Base-by-base conservation (phyloP, 1,140 invertebrate species). In the Nebria ingens region DNA sequence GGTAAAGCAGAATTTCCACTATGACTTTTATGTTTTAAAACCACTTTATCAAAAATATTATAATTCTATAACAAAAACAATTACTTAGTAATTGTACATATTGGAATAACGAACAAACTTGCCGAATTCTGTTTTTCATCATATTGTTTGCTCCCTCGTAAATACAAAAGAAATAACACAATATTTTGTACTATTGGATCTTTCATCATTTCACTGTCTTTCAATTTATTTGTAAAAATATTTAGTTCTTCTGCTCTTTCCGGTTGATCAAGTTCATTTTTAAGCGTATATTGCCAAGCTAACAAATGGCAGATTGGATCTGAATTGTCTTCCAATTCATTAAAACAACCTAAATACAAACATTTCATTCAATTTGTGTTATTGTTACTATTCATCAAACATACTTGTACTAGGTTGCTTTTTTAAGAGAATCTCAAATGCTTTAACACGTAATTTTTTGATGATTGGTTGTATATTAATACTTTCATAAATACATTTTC, bases 251-350 rank as follows among this genome's bases (percentile, higher is more conserved):
- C 50, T 17, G 65, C 65, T 51, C 55, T 55, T 34, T 67, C 60
- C n/a, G 19, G 21, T 55, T 63, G 53, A 49, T 63, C 49, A 56
- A 63, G 64, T 15, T 64, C 34, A 40, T 60, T 59, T 22, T 22
- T 57, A 17, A 69, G 55, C n/a, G 55, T 57, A 53, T 59, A 66
- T 52, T 65, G 56, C 68, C 68, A 69, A 12, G 62, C 62, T 40
- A 64, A 45, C 34, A 69, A 61, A 51, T 66, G 64, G 25, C 62
- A 57, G 9, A 58, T 40, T 25, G 65, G 59, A 50, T 69, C 64
- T 15, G 20, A 54, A 13, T 57, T 57, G 21, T 56, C 59, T 54
- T 62, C 57, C 19, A 62, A 40, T 21, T 51, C 55, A 55, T 61
- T 57, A 38, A 58, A 52, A 20, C 55, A 58, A 34, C 53, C 61